Percentiles rank a stretch among this genome's conserved stretches.
These are phyloP conservation scores for Archilochus colubris DNA, from an alignment of 2,113 vertebrate genomes.

Conservation along the genomic window DNA sequence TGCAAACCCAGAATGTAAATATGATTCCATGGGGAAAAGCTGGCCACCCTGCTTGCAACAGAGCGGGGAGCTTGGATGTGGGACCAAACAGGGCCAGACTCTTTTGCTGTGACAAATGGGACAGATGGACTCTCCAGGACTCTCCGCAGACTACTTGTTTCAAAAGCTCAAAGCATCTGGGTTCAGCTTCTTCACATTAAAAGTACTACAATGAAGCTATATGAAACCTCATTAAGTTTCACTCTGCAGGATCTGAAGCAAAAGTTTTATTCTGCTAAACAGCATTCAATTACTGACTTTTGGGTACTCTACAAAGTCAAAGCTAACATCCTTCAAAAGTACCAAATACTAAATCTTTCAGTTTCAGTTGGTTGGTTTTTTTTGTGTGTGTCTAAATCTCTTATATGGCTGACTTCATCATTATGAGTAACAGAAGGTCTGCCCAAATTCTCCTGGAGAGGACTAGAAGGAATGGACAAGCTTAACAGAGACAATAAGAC, in stretches of 20 bases:
- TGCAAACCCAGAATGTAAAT: neutral
- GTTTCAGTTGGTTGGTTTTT: too few species aligned
- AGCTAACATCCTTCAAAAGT: neutral
- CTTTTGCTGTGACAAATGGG: neutral
- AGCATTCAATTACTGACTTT: neutral
- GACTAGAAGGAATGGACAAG: neutral
- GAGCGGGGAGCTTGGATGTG: neutral
- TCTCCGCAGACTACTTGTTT: neutral
- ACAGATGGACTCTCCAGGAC: neutral
- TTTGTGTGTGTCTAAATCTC: neutral
- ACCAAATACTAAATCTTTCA: neutral
- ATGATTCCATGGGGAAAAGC: fast-evolving
- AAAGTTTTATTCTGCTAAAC: neutral
- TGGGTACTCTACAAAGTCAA: neutral
- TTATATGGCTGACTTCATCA: neutral
- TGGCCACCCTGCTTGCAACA: neutral
- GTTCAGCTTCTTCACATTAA: neutral
- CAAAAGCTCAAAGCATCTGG: fast-evolving
- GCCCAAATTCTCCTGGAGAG: neutral
- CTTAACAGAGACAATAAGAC: neutral
- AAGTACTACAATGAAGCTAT: neutral
- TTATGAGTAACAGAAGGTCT: neutral
- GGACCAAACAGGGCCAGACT: neutral
- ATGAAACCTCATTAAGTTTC: neutral
- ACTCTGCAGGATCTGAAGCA: neutral